These are phyloP conservation scores for Onchidella celtica DNA, from an alignment of 2,888 invertebrate genomes.

Conservation along the genomic window DNA sequence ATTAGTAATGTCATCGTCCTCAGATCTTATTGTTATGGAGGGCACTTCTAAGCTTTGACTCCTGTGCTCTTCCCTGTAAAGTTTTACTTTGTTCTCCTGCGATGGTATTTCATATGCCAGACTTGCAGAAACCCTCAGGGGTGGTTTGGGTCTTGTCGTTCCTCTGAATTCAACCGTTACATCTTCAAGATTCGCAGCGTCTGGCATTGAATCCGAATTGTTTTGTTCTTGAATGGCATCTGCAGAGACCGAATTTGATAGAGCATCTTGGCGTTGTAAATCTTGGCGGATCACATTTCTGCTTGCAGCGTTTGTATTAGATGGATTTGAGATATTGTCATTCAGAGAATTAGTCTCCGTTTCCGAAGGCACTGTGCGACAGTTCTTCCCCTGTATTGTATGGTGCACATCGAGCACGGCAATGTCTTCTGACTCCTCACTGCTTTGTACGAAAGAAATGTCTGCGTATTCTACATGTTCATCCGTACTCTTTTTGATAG, in stretches of 20 bases:
- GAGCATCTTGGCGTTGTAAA: background rate
- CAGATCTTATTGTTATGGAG: conserved; percentile 23
- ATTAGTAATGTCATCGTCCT: background rate
- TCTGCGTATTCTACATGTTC: background rate
- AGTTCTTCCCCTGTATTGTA: background rate
- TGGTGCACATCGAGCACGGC: background rate
- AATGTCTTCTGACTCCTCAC: background rate
- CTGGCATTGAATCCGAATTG: too few relatives aligned
- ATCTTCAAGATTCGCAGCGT: background rate
- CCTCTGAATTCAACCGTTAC: conserved; percentile 3
- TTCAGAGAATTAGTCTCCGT: background rate
- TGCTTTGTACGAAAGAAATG: background rate
- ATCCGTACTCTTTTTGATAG: too few relatives aligned
- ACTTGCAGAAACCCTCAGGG: background rate
- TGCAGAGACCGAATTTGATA: background rate
- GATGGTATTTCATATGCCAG: background rate
- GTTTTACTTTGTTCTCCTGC: background rate
- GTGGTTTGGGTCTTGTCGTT: background rate
- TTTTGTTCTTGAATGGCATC: background rate
- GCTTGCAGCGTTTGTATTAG: background rate
- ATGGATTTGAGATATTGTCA: too few relatives aligned
- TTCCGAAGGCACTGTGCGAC: background rate
- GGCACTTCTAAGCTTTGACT: conserved; percentile 35
- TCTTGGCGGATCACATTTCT: background rate
- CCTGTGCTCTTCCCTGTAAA: background rate